phyloP scores from a whole-genome alignment of 2,888 invertebrate genomes.

The Troglohyphantes excavatus region DNA sequence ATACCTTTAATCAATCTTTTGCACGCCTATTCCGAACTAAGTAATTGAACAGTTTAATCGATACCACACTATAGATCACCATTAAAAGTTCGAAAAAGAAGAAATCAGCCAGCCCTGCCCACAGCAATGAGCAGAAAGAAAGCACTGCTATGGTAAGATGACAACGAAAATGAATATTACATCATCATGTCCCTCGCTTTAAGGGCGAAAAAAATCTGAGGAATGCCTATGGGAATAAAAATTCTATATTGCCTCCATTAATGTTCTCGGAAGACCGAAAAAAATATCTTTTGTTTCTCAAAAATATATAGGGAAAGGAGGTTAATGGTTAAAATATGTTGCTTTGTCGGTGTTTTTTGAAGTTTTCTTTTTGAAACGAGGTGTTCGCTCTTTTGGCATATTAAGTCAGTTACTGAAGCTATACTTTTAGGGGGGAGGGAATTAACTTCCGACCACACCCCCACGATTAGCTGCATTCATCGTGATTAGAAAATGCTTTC shows the following conservation, averaged over 20 bases:
- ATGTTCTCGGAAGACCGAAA: constrained; percentile 19
- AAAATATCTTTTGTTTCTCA: constrained; percentile 59
- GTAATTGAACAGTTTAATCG: constrained; percentile 34
- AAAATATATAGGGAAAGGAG: constrained; percentile 65
- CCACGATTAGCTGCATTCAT: constrained; percentile 69
- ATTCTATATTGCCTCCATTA: constrained; percentile 71
- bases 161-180: constrained; percentile 52
- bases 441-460: constrained; percentile 71
- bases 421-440: constrained; percentile 17
- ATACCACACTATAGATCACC: constrained; percentile 9
- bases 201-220: constrained; percentile 28
- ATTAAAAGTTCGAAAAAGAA: constrained; percentile 42
- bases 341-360: constrained; percentile 66
- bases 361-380: constrained; percentile 41
- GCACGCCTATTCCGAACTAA: background rate
- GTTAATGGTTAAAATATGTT: constrained; percentile 73
- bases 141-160: constrained; percentile 24
- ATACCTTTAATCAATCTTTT: background rate
- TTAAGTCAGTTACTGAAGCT: constrained; percentile 57
- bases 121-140: constrained; percentile 13
- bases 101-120: constrained; percentile 12
- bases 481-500: constrained; percentile 76
- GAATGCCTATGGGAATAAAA: constrained; percentile 48
- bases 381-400: constrained; percentile 59
- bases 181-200: constrained; percentile 31